Evolutionary conservation across 1,140 invertebrate genomes (phyloP).

Genomic region (Calycopis cecrops): DNA sequence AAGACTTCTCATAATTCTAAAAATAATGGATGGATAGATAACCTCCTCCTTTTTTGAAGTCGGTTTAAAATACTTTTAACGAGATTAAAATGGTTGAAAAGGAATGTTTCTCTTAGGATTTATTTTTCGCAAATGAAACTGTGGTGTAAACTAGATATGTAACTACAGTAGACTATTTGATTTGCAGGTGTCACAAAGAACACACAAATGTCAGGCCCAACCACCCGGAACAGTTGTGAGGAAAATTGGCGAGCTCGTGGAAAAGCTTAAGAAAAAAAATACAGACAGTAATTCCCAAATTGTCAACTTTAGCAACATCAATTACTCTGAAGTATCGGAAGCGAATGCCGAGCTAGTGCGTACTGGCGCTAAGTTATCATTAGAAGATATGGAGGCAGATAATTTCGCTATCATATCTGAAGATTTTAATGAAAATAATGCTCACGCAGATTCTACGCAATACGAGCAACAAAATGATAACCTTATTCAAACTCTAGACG

Average conservation of each 20-base stretch:
- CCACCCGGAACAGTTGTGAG: conserved; percentile 74
- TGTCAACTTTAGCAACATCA: conserved; percentile 19
- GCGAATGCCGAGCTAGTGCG: conserved; percentile 61
- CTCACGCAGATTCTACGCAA: background rate
- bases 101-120: too few relatives aligned
- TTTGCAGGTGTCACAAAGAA: conserved; percentile 83
- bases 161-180: conserved; percentile 14
- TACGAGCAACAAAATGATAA: conserved; percentile 22
- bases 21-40: too few relatives aligned
- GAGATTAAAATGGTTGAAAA: background rate
- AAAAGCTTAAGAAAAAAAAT: conserved; percentile 64
- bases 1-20: background rate
- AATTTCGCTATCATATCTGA: conserved; percentile 57
- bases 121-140: too few relatives aligned
- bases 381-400: conserved; percentile 66
- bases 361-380: conserved; percentile 56
- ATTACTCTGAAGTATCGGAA: conserved; percentile 51
- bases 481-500: conserved; percentile 35
- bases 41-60: too few relatives aligned
- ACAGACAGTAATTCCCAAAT: conserved; percentile 12
- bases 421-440: conserved; percentile 29
- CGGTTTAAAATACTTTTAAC: too few relatives aligned
- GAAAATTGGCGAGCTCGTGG: conserved; percentile 69
- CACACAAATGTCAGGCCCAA: conserved; percentile 84
- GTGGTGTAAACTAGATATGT: background rate